Evolutionary conservation across 2,113 vertebrate genomes (phyloP), one percentile per base, ranked within the genome.

Genomic region (Larimichthys polyactis): DNA sequence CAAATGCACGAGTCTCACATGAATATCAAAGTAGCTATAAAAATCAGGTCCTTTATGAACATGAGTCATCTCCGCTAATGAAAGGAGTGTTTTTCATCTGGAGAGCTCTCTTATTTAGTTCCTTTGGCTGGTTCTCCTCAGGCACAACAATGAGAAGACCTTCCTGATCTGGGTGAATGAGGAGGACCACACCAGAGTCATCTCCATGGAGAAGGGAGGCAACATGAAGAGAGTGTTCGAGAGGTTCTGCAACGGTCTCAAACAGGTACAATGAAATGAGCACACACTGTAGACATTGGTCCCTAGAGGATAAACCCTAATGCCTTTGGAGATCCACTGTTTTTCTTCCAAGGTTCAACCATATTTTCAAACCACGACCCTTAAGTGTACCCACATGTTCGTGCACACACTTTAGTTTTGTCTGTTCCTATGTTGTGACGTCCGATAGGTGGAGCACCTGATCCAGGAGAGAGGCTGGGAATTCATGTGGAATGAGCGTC

Each of bases 201-300:
- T 98, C 93, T 98, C 97, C 79, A 98, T 98, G 97, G 97, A 99
- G 90, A 98, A 97, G 66, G 97, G 97, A 22, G 97, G 97, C 90
- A 98, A 99, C 90, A 98, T 99, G 97, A 97, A 97, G 84, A 91
- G 97, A 12, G 97, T 99, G 71, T 99, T 98, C 84, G 97, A 98
- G 84, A 95, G 97, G 19, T 98, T 99, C 95, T 99, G 97, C 90
- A 94, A 91, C n/a, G 97, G 97, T 87, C 95, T 99, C n/a, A 96
- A 96, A 88, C 96, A 98, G 95, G 97, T 98, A 75, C 20, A 46
- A 46, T 6, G 29, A 52, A 67, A 32, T 32, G 32, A 32, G 32
- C 32, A 32, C 32, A 32, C 36, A 40, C 36, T 9, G 9, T 40
- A 8, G 8, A 40, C 36, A 9, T 40, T 40, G 7, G 1, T 36